Conservation (phyloP, 2,888 invertebrate species). For the Cryptus armator region DNA sequence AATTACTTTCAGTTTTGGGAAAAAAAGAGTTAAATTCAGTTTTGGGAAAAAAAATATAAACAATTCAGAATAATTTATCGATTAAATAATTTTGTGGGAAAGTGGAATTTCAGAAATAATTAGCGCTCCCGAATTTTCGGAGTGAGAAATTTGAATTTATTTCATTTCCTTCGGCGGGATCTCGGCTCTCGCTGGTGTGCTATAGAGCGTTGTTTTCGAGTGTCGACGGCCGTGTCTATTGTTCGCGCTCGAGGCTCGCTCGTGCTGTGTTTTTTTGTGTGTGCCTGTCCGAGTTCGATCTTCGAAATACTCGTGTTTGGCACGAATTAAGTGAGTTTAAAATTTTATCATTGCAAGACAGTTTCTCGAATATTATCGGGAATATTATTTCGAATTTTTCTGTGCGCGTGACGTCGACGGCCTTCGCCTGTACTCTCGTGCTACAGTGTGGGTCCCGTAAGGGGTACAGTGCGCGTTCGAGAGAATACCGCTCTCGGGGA, state of each 20-base stretch:
- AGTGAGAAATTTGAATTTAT: no score
- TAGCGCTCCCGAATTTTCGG: no score
- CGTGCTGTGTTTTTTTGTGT: background rate
- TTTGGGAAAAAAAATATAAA: no score
- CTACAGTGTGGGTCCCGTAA: background rate
- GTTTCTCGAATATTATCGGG: background rate
- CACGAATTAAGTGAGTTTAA: background rate
- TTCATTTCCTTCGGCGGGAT: background rate
- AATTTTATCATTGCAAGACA: background rate
- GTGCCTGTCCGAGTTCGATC: background rate
- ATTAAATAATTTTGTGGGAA: no score
- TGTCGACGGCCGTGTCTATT: background rate
- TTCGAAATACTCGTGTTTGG: background rate
- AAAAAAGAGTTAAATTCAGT: no score
- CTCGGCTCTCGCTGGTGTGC: background rate
- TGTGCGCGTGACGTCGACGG: background rate
- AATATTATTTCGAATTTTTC: background rate
- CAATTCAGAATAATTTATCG: no score
- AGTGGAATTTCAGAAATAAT: no score
- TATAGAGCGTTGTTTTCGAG: background rate
- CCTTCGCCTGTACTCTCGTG: background rate
- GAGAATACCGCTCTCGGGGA: background rate
- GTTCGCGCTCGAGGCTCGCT: background rate
- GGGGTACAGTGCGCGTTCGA: background rate
- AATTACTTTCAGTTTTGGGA: no score